These are phyloP conservation scores for Cynopterus brachyotis DNA, from an alignment of 2,113 vertebrate genomes.

Conservation along the genomic window DNA sequence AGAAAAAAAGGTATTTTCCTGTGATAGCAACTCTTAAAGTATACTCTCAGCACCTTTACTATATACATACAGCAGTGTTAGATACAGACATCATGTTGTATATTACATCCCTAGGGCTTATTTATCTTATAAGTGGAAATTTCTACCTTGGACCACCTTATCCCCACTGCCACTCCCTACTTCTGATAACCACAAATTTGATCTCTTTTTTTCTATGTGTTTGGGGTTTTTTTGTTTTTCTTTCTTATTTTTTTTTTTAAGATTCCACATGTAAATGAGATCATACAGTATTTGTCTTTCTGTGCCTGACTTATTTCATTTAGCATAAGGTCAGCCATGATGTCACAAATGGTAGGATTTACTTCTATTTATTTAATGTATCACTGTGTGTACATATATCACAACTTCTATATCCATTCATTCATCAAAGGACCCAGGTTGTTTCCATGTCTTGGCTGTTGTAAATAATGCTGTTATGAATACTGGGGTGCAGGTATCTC, in stretches of 20 bases:
- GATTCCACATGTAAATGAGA: no score
- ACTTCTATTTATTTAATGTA: background rate
- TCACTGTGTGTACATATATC: background rate
- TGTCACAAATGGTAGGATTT: background rate
- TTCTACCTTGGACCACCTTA: background rate
- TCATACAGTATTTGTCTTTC: background rate
- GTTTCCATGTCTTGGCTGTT: background rate
- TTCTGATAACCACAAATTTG: background rate
- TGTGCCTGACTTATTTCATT: background rate
- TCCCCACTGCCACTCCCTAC: accelerated
- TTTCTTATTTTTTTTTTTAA: no score
- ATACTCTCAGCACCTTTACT: no score
- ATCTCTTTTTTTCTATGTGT: background rate
- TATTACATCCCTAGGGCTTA: background rate
- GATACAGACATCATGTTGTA: accelerated
- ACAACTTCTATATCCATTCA: background rate
- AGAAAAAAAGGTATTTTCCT: background rate
- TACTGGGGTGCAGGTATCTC: background rate
- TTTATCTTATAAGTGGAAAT: background rate
- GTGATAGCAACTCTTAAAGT: background rate
- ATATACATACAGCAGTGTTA: accelerated
- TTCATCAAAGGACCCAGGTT: background rate
- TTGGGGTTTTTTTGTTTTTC: background rate
- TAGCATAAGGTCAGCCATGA: background rate
- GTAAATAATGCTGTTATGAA: background rate